Percentiles rank a stretch among this genome's conserved stretches.
Conservation (phyloP, 2,888 invertebrate genomes). For the Dioctria linearis region DNA sequence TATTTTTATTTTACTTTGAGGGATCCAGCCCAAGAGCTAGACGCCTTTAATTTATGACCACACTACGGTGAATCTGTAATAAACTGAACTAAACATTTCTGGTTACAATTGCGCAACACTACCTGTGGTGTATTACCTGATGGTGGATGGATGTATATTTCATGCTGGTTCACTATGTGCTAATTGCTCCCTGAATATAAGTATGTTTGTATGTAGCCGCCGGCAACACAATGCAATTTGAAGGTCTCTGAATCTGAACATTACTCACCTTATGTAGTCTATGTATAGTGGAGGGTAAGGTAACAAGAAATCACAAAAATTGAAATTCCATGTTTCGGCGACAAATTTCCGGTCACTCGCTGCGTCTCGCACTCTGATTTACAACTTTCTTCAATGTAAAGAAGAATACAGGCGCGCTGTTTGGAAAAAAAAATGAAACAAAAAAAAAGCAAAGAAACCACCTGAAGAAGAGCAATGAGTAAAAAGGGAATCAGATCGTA, state of each 20-base stretch:
- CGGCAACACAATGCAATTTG: conserved; percentile 50
- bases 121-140: conserved; percentile 49
- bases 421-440: conserved; percentile 7
- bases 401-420: conserved; percentile 11
- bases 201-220: too few relatives aligned
- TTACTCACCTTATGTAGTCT: conserved; percentile 55
- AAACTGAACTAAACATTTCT: conserved; percentile 15
- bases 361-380: conserved; percentile 59
- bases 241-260: conserved; percentile 51
- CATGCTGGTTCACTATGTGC: conserved; percentile 52
- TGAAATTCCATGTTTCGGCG: conserved; percentile 66
- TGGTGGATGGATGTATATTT: not conserved
- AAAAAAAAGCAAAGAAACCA: not conserved
- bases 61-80: conserved; percentile 25
- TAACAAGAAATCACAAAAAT: conserved; percentile 58
- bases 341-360: conserved; percentile 65
- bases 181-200: conserved; percentile 48
- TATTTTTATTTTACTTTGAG: not conserved
- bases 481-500: conserved; percentile 25
- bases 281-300: conserved; percentile 33
- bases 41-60: conserved; percentile 47
- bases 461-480: not conserved
- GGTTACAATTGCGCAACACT: conserved; percentile 45
- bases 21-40: not conserved
- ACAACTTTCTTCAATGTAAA: conserved; percentile 44